Evolutionary conservation across 2,797 vertebrate genomes (phyloP).

Genomic region (Cossypha caffra): DNA sequence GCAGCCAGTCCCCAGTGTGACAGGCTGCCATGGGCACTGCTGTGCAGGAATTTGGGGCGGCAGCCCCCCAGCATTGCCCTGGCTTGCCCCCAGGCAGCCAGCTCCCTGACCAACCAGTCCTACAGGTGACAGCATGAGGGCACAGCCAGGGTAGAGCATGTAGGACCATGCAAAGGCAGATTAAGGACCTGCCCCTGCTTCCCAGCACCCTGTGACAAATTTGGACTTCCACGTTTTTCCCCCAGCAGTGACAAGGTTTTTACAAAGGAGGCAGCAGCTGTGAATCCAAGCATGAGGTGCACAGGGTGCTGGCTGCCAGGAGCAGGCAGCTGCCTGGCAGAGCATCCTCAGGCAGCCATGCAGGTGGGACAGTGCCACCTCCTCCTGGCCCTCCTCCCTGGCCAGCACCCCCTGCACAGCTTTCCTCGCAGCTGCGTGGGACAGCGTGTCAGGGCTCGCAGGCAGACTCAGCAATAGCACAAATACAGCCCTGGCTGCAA

Average conservation of each 20-base stretch:
- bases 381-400: rapidly evolving
- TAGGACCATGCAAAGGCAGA: neutral
- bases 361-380: neutral
- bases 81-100: neutral
- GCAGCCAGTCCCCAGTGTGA: neutral
- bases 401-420: neutral
- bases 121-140: rapidly evolving
- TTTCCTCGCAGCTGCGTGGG: rapidly evolving
- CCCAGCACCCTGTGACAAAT: rapidly evolving
- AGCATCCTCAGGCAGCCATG: rapidly evolving
- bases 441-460: neutral
- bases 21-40: neutral
- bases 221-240: neutral
- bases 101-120: neutral
- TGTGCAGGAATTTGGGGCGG: rapidly evolving
- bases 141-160: rapidly evolving
- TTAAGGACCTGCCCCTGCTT: neutral
- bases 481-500: neutral
- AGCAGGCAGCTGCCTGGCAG: neutral
- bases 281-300: neutral
- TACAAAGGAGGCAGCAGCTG: neutral
- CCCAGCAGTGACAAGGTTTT: neutral
- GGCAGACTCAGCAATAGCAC: rapidly evolving
- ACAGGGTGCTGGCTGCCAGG: neutral
- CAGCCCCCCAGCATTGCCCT: neutral